phyloP scores from a whole-genome alignment of 30 jellyfish, hydroid and myxozoan species.

The Pelagia noctiluca region DNA sequence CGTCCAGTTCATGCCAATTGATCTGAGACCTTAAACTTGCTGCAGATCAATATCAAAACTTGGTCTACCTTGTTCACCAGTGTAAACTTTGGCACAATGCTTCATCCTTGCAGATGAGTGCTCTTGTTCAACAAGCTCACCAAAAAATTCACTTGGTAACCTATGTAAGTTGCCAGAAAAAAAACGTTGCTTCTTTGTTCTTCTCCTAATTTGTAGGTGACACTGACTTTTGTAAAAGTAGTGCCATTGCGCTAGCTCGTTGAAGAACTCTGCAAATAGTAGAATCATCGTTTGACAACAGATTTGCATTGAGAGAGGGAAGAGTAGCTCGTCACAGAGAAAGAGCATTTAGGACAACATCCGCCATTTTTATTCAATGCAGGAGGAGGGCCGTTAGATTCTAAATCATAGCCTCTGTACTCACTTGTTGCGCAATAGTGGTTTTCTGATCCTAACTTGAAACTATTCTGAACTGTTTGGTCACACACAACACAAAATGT shows the following conservation, averaged over 20 bases:
- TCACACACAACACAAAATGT: neutral
- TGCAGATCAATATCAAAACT: slow-evolving; percentile 19
- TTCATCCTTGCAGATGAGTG: slow-evolving; percentile 1
- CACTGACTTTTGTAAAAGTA: neutral
- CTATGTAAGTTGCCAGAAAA: slow-evolving; percentile 19
- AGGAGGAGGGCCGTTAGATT: neutral
- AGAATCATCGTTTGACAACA: neutral
- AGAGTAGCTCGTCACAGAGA: slow-evolving; percentile 7
- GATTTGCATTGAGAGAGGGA: neutral
- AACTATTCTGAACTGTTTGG: too few relatives aligned
- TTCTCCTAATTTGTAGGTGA: slow-evolving; percentile 12
- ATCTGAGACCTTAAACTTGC: slow-evolving; percentile 60
- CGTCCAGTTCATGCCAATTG: slow-evolving; percentile 56
- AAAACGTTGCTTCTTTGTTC: slow-evolving; percentile 19
- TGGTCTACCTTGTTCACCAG: slow-evolving; percentile 59
- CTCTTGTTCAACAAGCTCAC: slow-evolving; percentile 1
- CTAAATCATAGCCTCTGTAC: neutral
- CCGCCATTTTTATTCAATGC: slow-evolving; percentile 10
- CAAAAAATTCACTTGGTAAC: slow-evolving; percentile 6
- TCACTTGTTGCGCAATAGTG: too few relatives aligned
- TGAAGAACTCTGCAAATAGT: slow-evolving; percentile 16
- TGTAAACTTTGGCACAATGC: slow-evolving; percentile 20
- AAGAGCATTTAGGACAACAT: neutral
- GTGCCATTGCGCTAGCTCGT: slow-evolving; percentile 33
- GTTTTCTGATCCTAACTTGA: too few relatives aligned